Percentiles rank a stretch among this genome's conserved stretches.
phyloP scores from a whole-genome alignment of 2,888 invertebrate species.

The Callyntrura guangdongensis region DNA sequence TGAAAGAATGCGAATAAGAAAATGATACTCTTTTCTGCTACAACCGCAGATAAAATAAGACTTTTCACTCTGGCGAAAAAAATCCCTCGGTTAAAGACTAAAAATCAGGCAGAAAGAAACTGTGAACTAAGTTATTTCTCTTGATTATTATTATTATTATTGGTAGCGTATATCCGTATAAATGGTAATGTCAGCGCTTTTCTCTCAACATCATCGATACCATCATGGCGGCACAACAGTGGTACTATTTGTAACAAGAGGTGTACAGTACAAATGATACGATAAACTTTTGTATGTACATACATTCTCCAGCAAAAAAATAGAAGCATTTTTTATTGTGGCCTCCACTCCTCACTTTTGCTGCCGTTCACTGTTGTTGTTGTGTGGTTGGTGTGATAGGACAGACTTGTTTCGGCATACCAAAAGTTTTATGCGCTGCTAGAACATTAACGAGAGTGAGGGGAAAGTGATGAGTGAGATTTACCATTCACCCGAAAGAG shows the following conservation, averaged over 20 bases:
- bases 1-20: constrained; percentile 18
- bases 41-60: not conserved
- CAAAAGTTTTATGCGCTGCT: constrained; percentile 43
- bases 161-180: not conserved
- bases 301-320: not conserved
- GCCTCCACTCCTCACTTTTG: not conserved
- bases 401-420: constrained; percentile 3
- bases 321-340: not conserved
- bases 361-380: not conserved
- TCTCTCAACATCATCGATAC: not conserved
- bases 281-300: not conserved
- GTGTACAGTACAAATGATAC: not conserved
- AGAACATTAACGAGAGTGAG: constrained; percentile 55
- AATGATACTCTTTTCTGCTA: constrained; percentile 11
- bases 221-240: not conserved
- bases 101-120: constrained; percentile 24
- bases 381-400: not conserved
- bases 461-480: constrained; percentile 73
- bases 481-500: constrained; percentile 53
- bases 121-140: constrained; percentile 67
- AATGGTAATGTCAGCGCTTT: not conserved
- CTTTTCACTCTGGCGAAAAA: not conserved
- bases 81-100: not conserved
- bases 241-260: not conserved
- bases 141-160: constrained; percentile 66